Percentiles rank a stretch among this genome's conserved stretches.
phyloP scores from a whole-genome alignment of 2,888 invertebrate genomes.

The Zaprionus bogoriensis region DNA sequence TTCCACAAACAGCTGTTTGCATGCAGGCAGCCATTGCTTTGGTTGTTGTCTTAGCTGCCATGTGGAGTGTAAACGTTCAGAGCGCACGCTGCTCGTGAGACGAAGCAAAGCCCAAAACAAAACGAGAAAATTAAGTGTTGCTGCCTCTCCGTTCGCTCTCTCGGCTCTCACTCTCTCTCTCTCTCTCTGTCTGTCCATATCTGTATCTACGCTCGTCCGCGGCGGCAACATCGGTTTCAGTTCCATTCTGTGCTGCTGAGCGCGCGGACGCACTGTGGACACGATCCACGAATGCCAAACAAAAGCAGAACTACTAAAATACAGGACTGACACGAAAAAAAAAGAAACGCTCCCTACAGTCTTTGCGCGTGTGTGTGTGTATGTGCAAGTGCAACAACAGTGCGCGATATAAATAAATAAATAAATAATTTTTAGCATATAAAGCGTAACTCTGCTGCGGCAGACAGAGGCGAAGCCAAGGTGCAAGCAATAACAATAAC shows the following conservation, averaged over 20 bases:
- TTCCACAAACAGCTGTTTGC: conserved; percentile 45
- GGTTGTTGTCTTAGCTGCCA: conserved; percentile 9
- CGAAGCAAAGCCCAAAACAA: conserved; percentile 51
- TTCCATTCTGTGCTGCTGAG: conserved; percentile 69
- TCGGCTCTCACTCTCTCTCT: conserved; percentile 8
- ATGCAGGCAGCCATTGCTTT: conserved; percentile 16
- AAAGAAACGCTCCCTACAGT: no score
- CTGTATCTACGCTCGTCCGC: conserved; percentile 40
- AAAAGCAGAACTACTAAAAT: conserved; percentile 23
- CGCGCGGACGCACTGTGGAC: conserved; percentile 75
- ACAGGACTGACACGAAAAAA: conserved; percentile 29
- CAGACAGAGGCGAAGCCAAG: conserved; percentile 5
- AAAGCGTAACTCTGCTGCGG: conserved; percentile 4
- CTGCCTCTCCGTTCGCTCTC: conserved; percentile 8
- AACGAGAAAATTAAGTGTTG: conserved; percentile 19
- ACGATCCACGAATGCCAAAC: conserved; percentile 28
- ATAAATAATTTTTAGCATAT: background rate
- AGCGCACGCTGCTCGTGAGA: background rate
- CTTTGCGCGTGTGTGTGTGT: background rate
- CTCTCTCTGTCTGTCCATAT: conserved; percentile 30
- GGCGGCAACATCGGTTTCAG: conserved; percentile 58
- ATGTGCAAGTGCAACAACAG: background rate
- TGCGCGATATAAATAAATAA: conserved; percentile 4
- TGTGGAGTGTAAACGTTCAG: background rate
- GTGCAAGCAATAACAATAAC: conserved; percentile 25